Conservation (phyloP, 2,888 invertebrate species). For the Sinotaia quadrata region DNA sequence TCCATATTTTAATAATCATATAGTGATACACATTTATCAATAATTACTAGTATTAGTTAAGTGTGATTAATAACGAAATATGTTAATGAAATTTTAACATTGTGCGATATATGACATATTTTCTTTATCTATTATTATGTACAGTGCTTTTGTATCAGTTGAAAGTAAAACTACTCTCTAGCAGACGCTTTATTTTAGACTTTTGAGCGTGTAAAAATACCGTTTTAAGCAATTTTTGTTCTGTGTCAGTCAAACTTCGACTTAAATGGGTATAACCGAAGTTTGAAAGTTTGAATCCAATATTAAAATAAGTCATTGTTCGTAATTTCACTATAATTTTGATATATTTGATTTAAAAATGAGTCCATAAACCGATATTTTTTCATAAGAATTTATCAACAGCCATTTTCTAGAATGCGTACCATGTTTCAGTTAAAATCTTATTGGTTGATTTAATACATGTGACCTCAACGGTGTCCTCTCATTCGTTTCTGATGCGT, state of each 20-base stretch:
- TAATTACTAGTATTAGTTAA: too few species aligned
- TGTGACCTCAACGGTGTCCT: conserved; percentile 36
- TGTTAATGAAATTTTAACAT: too few species aligned
- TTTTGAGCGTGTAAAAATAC: too few species aligned
- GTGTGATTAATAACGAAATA: too few species aligned
- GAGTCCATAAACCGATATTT: background rate
- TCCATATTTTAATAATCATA: too few species aligned
- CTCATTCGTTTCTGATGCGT: conserved; percentile 41
- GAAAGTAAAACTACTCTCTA: too few species aligned
- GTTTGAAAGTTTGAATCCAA: conserved; percentile 44
- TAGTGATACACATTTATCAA: too few species aligned
- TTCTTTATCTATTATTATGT: too few species aligned
- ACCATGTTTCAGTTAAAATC: conserved; percentile 20
- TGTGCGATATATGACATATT: too few species aligned
- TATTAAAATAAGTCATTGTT: conserved; percentile 28
- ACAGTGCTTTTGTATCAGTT: too few species aligned
- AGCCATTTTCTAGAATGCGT: conserved; percentile 34
- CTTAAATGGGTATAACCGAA: conserved; percentile 41
- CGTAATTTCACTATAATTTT: background rate
- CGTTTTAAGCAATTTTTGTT: conserved; percentile 32
- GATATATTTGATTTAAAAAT: background rate
- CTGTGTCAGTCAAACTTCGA: conserved; percentile 39
- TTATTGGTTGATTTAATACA: conserved; percentile 37
- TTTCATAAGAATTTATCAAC: conserved; percentile 10
- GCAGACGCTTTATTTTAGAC: too few species aligned